Evolutionary conservation across 2,888 invertebrate genomes (phyloP), one percentile per base, ranked within the genome.

Genomic region (Periphyllus acericola): DNA sequence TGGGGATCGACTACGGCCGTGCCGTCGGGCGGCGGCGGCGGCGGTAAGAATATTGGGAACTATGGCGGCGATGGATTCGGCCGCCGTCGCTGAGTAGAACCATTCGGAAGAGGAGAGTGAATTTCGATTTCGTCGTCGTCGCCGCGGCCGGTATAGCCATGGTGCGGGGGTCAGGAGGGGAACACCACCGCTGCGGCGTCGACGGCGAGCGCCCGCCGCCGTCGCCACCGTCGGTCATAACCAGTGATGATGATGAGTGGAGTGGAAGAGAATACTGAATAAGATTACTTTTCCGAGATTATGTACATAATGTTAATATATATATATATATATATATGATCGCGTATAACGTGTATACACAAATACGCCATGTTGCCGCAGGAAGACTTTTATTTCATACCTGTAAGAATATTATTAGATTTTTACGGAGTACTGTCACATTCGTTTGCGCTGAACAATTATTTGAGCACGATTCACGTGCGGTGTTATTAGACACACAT

Each of bases 21-120:
- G 84, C 34, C 46, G 78, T 11, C 55, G n/a, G n/a, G n/a, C n/a
- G 85, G 46, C 80, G 32, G 74, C 75, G 40, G 29, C 36, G 32
- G 71, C 36, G 55, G 55, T n/a, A 55, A 55, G 34, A 83, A 76
- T 32, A 83, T 36, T 68, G 89, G 80, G 36, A 60, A 52, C 86
- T 55, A 29, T 36, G 40, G 66, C n/a, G 82, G 29, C 82, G 82
- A 71, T 82, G 82, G 82, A 71, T 40, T 68, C 68, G 68, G 68
- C 89, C 89, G 86, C 89, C 89, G 86, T 89, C 80, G 86, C 90
- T 91, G 46, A 78, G 75, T 79, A 83, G 79, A 60, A 29, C 79
- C 40, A 76, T 83, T 78, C 72, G 79, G 78, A 84, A 34, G 84
- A 88, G 89, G 88, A 85, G 80, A 80, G 52, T 25, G 36, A 87